phyloP scores from a whole-genome alignment of 2,797 vertebrate genomes.

The Acestrorhynchus altus region DNA sequence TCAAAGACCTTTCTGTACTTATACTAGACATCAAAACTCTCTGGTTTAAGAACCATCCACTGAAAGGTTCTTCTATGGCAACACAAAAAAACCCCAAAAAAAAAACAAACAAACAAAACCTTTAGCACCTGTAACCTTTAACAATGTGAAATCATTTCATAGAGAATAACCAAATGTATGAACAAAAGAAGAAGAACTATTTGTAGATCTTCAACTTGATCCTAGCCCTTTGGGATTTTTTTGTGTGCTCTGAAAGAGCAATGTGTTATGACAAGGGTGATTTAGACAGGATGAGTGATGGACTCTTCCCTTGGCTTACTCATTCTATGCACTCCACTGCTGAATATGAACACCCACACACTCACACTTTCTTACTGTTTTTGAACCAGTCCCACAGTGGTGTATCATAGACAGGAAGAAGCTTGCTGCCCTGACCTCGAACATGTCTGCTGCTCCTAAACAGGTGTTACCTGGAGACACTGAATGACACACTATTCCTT shows the following conservation, averaged over 20 bases:
- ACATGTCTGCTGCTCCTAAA: constrained; percentile 16
- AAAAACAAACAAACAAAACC: neutral
- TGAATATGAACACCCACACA: neutral
- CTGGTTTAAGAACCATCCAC: too few species aligned
- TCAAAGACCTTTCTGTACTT: too few species aligned
- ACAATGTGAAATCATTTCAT: too few species aligned
- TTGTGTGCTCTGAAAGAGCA: neutral
- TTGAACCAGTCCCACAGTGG: neutral
- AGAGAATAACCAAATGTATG: neutral
- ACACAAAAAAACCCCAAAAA: too few species aligned
- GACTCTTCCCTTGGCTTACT: neutral
- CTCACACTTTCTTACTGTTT: neutral
- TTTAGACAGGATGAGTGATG: neutral
- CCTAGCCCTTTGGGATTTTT: constrained; percentile 16
- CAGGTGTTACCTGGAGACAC: constrained; percentile 10
- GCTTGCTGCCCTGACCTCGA: neutral
- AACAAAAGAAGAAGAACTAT: neutral
- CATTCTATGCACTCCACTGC: neutral
- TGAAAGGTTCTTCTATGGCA: too few species aligned
- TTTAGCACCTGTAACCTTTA: neutral
- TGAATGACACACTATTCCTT: constrained; percentile 11
- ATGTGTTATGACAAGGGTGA: neutral
- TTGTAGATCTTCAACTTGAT: constrained; percentile 12
- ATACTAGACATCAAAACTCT: too few species aligned
- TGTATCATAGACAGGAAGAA: neutral